Percentiles rank a stretch among this genome's conserved stretches.
These are phyloP conservation scores for Heterotilapia buettikoferi DNA, from an alignment of 2,113 vertebrate species.

Conservation along the genomic window DNA sequence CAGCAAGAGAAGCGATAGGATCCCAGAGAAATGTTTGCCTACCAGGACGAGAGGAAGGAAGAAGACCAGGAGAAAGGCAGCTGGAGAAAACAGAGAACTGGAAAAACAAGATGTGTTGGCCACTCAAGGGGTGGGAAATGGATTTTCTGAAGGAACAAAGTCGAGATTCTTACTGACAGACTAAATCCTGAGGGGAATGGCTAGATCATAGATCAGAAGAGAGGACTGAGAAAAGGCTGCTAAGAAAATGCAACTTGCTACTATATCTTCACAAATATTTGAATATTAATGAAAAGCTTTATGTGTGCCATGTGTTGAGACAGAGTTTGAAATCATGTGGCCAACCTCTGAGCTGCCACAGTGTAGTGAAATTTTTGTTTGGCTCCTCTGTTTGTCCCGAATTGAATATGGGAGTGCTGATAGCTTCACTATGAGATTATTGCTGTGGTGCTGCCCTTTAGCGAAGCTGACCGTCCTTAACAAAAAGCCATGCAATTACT, in stretches of 20 bases:
- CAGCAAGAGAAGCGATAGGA: slow-evolving; percentile 39
- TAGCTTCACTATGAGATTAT: slow-evolving; percentile 24
- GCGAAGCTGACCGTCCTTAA: slow-evolving; percentile 16
- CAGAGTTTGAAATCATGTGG: not conserved
- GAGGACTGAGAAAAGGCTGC: not conserved
- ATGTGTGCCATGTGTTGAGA: not conserved
- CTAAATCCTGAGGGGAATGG: slow-evolving; percentile 1
- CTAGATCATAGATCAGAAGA: slow-evolving; percentile 15
- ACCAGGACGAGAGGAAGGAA: not conserved
- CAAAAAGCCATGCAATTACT: slow-evolving; percentile 3
- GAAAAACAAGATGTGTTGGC: not conserved
- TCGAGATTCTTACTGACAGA: slow-evolving; percentile 40
- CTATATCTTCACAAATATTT: not conserved
- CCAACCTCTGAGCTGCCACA: not conserved
- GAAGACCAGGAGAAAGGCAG: not conserved
- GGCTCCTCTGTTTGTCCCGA: slow-evolving; percentile 5
- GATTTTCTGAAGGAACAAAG: slow-evolving; percentile 44
- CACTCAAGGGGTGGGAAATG: slow-evolving; percentile 34
- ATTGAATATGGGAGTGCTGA: slow-evolving; percentile 3
- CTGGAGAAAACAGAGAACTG: not conserved
- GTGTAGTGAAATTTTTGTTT: not conserved
- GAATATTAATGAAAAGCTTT: not conserved
- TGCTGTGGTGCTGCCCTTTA: not conserved
- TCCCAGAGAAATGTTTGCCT: slow-evolving; percentile 36
- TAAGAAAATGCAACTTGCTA: not conserved